These are phyloP conservation scores for Hapalemur alaotrensis DNA, from an alignment of 2,797 vertebrate genomes.

Conservation along the genomic window DNA sequence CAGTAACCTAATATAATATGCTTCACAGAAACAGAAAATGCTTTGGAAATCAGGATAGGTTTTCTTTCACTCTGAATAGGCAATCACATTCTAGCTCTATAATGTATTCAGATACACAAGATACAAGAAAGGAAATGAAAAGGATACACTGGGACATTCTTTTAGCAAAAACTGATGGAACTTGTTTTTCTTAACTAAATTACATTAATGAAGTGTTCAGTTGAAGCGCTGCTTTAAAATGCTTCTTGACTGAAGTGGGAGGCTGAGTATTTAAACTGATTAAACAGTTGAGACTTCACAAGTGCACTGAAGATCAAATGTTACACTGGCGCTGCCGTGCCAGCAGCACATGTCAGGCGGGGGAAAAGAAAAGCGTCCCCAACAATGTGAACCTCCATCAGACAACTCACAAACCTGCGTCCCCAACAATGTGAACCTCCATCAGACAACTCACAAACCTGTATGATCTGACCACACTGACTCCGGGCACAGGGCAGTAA, in stretches of 20 bases:
- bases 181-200: conserved; percentile 76
- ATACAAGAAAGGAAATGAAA: conserved; percentile 47
- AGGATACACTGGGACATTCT: conserved; percentile 46
- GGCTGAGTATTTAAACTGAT: conserved; percentile 76
- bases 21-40: conserved; percentile 58
- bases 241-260: conserved; percentile 72
- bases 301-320: conserved; percentile 58
- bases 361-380: not conserved
- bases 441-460: not conserved
- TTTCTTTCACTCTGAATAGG: conserved; percentile 60
- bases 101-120: conserved; percentile 57
- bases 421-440: not conserved
- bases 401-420: not conserved
- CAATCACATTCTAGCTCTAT: conserved; percentile 55
- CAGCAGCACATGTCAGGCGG: not conserved
- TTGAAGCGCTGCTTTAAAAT: conserved; percentile 63
- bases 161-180: conserved; percentile 59
- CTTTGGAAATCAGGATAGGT: conserved; percentile 49
- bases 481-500: not conserved
- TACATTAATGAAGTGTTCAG: conserved; percentile 76
- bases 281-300: conserved; percentile 71
- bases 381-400: not conserved
- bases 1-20: conserved; percentile 45
- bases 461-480: not conserved
- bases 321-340: not conserved